Evolutionary conservation across 64 coral and sea anemone species (phyloP).

Genomic region (Dendrophyllia cribrosa): DNA sequence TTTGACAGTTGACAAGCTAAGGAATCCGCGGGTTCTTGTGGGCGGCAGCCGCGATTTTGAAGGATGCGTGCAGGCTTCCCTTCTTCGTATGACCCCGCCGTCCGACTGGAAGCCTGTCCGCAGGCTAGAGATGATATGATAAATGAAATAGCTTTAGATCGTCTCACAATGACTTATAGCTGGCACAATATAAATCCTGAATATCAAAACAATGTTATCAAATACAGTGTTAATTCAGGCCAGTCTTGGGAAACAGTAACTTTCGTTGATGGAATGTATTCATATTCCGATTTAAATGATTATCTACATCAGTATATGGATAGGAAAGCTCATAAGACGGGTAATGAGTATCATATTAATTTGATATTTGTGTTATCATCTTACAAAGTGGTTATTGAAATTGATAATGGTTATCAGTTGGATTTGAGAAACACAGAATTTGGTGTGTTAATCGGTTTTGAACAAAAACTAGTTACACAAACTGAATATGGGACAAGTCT

Average conservation of each 20-base stretch:
- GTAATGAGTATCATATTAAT: slow-evolving; percentile 6
- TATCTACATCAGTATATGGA: slow-evolving; percentile 28
- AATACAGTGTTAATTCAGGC: neutral
- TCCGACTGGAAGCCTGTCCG: too few relatives aligned
- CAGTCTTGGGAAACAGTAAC: neutral
- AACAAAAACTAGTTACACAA: neutral
- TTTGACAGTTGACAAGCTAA: too few relatives aligned
- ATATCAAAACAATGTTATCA: neutral
- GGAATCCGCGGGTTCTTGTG: too few relatives aligned
- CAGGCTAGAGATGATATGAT: too few relatives aligned
- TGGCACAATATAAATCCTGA: slow-evolving; percentile 20
- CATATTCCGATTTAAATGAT: slow-evolving; percentile 9
- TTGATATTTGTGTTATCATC: slow-evolving; percentile 35
- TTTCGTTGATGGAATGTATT: slow-evolving; percentile 16
- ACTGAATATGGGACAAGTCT: slow-evolving; percentile 33
- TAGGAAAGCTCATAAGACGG: neutral
- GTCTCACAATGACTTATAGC: neutral
- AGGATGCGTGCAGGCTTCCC: too few relatives aligned
- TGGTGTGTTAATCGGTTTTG: slow-evolving; percentile 35
- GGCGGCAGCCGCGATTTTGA: too few relatives aligned
- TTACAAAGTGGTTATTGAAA: slow-evolving; percentile 34
- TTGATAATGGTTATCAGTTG: neutral
- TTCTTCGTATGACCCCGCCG: too few relatives aligned
- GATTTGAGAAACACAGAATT: slow-evolving; percentile 26
- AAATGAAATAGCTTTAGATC: slow-evolving; percentile 19